Evolutionary conservation across 2,797 vertebrate genomes (phyloP).

Genomic region (Lacerta viridis): DNA sequence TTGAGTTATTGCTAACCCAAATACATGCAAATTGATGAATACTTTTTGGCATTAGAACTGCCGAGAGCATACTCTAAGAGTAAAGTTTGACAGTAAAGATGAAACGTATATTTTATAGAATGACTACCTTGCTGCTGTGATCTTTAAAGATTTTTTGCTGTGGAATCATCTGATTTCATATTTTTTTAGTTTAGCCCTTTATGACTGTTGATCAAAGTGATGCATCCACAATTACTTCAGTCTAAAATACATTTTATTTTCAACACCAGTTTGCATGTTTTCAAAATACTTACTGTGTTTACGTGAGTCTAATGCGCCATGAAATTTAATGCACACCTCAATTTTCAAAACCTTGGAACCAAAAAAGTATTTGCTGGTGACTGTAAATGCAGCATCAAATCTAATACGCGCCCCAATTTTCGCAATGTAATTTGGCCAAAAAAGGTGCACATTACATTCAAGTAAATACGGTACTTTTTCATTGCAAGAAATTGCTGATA

Average conservation of each 20-base stretch:
- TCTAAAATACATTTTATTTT: constrained; percentile 43
- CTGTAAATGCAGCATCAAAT: no score
- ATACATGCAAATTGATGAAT: not conserved
- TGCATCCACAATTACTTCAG: constrained; percentile 32
- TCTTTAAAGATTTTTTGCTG: constrained; percentile 51
- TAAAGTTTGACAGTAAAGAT: constrained; percentile 16
- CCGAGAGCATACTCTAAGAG: constrained; percentile 9
- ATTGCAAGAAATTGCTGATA: not conserved
- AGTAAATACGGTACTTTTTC: not conserved
- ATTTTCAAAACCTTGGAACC: no score
- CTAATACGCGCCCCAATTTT: no score
- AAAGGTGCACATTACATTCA: no score
- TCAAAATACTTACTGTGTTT: constrained; percentile 21
- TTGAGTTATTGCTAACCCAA: constrained; percentile 64
- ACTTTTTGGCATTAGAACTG: not conserved
- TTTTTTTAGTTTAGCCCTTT: constrained; percentile 4
- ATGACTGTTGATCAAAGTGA: constrained; percentile 22
- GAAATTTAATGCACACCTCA: no score
- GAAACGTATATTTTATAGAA: constrained; percentile 28
- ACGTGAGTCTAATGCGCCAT: no score
- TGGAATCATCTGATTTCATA: constrained; percentile 47
- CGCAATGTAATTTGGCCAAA: no score
- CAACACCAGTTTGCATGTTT: constrained; percentile 3
- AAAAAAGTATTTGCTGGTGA: no score
- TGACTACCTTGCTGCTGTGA: constrained; percentile 67